Percentiles rank a stretch among this genome's conserved stretches.
Conservation (phyloP, 1,140 invertebrate species). For the Danaus plexippus region DNA sequence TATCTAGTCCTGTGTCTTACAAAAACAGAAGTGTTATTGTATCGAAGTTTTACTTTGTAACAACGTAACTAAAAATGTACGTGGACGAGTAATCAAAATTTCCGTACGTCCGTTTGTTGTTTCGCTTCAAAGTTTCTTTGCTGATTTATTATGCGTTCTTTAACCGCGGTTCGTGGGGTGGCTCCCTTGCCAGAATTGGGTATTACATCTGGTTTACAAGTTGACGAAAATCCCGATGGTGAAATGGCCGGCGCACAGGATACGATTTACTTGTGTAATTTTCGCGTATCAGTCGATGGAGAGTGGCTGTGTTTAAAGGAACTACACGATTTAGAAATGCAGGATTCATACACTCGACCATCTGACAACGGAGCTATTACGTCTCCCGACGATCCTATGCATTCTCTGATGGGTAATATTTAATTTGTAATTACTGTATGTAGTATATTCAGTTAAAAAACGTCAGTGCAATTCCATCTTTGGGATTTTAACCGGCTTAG, state of each 20-base stretch:
- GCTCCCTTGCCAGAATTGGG: conserved; percentile 58
- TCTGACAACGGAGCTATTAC: conserved; percentile 71
- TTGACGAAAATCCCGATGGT: conserved; percentile 47
- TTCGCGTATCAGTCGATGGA: conserved; percentile 95
- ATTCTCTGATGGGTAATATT: conserved; percentile 65
- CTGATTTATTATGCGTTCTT: conserved; percentile 67
- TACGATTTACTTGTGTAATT: conserved; percentile 97
- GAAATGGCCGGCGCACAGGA: conserved; percentile 91
- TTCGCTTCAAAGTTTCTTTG: conserved; percentile 67
- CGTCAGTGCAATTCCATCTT: too few species aligned
- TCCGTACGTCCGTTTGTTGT: conserved; percentile 34
- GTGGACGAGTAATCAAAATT: conserved; percentile 51
- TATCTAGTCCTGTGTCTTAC: background rate
- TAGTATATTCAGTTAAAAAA: too few species aligned
- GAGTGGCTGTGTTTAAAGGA: conserved; percentile 98
- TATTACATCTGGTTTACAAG: conserved; percentile 46
- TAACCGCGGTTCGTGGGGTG: conserved; percentile 55
- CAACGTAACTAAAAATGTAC: conserved; percentile 36
- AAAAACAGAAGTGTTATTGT: background rate
- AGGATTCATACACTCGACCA: conserved; percentile 75
- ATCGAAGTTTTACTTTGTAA: conserved; percentile 1
- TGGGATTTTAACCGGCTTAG: too few species aligned
- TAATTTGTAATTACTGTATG: conserved; percentile 2
- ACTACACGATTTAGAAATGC: conserved; percentile 90
- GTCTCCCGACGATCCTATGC: conserved; percentile 71